A percentile compares a stretch with the other conserved stretches of the same genome.
phyloP scores from a whole-genome alignment of 2,888 invertebrate genomes.

The Scaptomyza parva region DNA sequence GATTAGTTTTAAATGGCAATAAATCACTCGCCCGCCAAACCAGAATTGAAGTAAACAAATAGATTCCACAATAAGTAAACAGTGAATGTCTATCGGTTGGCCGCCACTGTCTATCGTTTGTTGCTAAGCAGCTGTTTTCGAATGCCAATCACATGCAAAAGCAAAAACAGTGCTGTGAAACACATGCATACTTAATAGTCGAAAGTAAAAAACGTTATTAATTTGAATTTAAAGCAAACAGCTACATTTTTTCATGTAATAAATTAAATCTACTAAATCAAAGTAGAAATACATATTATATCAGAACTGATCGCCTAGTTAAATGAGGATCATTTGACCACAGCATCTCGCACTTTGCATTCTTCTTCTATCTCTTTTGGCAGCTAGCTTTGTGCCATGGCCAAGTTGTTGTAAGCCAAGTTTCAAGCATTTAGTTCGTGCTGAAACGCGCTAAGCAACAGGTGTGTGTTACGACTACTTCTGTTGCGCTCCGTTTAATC shows the following conservation, averaged over 20 bases:
- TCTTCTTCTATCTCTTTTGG: slow-evolving; percentile 29
- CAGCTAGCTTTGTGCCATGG: slow-evolving; percentile 21
- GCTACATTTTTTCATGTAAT: neutral
- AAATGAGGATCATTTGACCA: neutral
- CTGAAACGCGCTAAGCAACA: slow-evolving; percentile 51
- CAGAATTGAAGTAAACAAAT: slow-evolving; percentile 37
- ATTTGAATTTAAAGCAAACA: slow-evolving; percentile 15
- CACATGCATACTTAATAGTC: neutral
- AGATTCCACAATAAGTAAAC: slow-evolving; percentile 14
- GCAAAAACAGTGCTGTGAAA: slow-evolving; percentile 30
- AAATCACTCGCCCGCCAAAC: slow-evolving; percentile 41
- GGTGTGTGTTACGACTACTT: slow-evolving; percentile 41
- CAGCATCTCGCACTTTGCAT: neutral
- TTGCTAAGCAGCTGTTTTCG: slow-evolving; percentile 31
- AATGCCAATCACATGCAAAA: slow-evolving; percentile 16
- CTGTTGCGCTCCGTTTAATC: slow-evolving; percentile 16
- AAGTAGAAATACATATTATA: neutral
- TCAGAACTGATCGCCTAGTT: too few species aligned
- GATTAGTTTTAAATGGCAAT: slow-evolving; percentile 8
- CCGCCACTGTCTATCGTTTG: slow-evolving; percentile 29
- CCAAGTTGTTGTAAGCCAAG: slow-evolving; percentile 49
- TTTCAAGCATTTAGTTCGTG: slow-evolving; percentile 49
- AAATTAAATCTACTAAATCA: neutral
- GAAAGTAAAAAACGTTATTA: slow-evolving; percentile 16
- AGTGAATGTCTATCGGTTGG: slow-evolving; percentile 9